These are phyloP conservation scores for Holothuria leucospilota DNA, from an alignment of 53 echinoderm and acorn worm genomes.

Conservation along the genomic window DNA sequence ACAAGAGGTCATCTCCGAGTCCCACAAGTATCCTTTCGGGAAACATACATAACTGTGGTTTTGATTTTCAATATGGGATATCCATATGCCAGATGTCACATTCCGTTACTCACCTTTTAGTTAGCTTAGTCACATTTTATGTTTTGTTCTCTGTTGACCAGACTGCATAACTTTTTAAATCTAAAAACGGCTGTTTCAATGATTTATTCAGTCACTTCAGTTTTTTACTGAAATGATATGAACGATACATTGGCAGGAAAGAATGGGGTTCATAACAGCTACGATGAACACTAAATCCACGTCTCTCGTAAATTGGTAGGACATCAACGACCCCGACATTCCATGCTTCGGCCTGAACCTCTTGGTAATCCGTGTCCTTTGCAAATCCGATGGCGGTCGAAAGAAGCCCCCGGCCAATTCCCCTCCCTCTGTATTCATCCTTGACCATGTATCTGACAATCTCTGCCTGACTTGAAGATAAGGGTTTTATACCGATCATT, in stretches of 20 bases:
- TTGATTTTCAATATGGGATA: no score
- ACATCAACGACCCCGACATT: neutral
- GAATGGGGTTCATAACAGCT: neutral
- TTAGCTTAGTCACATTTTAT: no score
- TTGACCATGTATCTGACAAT: conserved; percentile 9
- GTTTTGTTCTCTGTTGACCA: no score
- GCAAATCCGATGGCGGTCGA: neutral
- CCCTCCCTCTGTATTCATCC: neutral
- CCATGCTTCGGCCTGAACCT: neutral
- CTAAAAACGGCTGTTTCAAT: no score
- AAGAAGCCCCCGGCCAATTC: conserved; percentile 9
- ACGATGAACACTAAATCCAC: neutral
- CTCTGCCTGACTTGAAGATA: neutral
- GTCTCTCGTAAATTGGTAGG: neutral
- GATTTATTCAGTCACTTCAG: no score
- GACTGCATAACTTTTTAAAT: no score
- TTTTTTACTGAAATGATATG: no score
- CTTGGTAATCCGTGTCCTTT: neutral
- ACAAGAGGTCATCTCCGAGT: no score
- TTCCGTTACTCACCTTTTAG: no score
- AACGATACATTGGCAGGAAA: neutral
- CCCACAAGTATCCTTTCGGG: no score
- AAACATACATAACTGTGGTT: no score
- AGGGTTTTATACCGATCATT: conserved; percentile 7
- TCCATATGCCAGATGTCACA: no score